A percentile compares a stretch with the other conserved stretches of the same genome.
These are phyloP conservation scores for Ernsta delagoae DNA, from an alignment of 2,888 invertebrate genomes.

Conservation along the genomic window DNA sequence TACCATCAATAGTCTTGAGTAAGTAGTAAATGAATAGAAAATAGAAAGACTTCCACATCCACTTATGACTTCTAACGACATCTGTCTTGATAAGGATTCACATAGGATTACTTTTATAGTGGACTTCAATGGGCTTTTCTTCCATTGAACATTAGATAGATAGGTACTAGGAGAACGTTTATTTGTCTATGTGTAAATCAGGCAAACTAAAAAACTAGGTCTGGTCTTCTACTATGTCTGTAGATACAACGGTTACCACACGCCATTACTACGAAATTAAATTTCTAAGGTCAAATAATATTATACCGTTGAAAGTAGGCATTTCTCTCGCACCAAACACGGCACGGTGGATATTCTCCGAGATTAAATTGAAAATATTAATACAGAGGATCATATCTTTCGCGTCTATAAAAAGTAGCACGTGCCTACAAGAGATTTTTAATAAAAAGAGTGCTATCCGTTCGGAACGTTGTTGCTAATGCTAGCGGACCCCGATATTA, in stretches of 20 bases:
- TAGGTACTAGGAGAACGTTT: no score
- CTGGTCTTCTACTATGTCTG: no score
- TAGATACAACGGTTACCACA: neutral
- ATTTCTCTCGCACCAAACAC: constrained; percentile 25
- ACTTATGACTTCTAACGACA: no score
- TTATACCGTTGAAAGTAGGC: constrained; percentile 26
- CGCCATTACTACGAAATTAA: constrained; percentile 25
- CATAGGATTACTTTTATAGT: no score
- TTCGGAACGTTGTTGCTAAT: neutral
- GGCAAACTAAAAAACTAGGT: no score
- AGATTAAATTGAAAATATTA: constrained; percentile 37
- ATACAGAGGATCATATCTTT: constrained; percentile 29
- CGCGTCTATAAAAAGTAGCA: constrained; percentile 20
- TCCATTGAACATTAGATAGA: no score
- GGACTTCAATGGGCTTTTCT: no score
- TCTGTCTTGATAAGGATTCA: no score
- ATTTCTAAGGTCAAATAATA: constrained; percentile 31
- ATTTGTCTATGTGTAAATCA: no score
- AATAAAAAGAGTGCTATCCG: constrained; percentile 18
- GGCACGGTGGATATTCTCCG: constrained; percentile 22
- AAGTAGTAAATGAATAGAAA: no score
- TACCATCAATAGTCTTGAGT: no score
- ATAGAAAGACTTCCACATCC: no score
- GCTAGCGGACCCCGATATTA: neutral
- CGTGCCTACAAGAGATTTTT: constrained; percentile 57